Conservation (phyloP, 2,113 vertebrate genomes). For the Salvelinus alpinus region DNA sequence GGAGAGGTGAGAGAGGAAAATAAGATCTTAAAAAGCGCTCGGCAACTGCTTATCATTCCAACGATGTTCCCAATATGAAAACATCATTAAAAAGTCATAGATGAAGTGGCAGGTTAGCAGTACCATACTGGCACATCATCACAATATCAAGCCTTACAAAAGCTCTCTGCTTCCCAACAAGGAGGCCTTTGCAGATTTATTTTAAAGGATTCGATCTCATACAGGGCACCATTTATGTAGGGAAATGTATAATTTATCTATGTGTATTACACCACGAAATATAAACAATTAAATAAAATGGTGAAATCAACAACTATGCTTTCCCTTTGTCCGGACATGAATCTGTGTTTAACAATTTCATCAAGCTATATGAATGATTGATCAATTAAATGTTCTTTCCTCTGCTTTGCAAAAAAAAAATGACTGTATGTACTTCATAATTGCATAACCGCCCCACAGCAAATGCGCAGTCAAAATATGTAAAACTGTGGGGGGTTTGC, state of each 20-base stretch:
- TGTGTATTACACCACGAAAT: slow-evolving; percentile 23
- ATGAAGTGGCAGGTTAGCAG: slow-evolving; percentile 29
- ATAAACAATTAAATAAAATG: not conserved
- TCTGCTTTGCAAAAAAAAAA: not conserved
- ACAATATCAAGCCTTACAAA: slow-evolving; percentile 39
- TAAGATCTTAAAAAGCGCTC: slow-evolving; percentile 50
- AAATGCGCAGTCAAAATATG: not conserved
- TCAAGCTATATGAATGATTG: slow-evolving; percentile 36
- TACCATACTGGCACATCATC: slow-evolving; percentile 47
- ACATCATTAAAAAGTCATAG: slow-evolving; percentile 65
- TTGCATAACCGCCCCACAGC: slow-evolving; percentile 12
- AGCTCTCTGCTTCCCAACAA: slow-evolving; percentile 31
- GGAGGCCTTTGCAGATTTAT: slow-evolving; percentile 42
- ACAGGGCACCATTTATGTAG: too few relatives aligned
- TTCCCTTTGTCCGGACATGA: not conserved
- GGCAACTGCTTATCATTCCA: slow-evolving; percentile 58
- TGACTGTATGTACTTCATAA: slow-evolving; percentile 26
- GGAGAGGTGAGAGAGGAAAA: slow-evolving; percentile 28
- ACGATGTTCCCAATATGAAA: slow-evolving; percentile 48
- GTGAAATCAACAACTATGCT: slow-evolving; percentile 23
- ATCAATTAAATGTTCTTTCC: slow-evolving; percentile 22
- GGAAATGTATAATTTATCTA: not conserved
- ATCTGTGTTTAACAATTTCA: slow-evolving; percentile 33
- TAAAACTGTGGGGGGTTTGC: slow-evolving; percentile 6
- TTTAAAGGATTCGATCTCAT: slow-evolving; percentile 24